Evolutionary conservation across 2,888 invertebrate genomes (phyloP).

Genomic region (Eilema depressum): DNA sequence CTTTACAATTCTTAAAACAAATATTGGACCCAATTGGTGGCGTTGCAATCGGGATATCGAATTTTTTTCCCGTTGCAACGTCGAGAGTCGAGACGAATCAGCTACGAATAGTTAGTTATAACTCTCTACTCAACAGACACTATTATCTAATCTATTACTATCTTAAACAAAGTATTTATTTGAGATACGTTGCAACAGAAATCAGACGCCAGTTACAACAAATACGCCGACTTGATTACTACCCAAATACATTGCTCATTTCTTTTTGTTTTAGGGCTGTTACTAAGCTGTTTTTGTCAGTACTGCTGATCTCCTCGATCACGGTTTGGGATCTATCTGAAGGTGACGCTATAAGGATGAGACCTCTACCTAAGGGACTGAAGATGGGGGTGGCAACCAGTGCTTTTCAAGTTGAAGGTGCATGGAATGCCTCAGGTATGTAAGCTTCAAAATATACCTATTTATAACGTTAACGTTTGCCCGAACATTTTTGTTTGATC

Average conservation of each 20-base stretch:
- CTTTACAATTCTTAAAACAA: no score
- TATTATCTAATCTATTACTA: background rate
- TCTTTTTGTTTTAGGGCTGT: constrained; percentile 3
- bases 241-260: background rate
- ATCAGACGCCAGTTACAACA: background rate
- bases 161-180: background rate
- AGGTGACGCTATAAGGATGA: constrained; percentile 44
- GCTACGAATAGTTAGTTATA: background rate
- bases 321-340: background rate
- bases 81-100: background rate
- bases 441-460: background rate
- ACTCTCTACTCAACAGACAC: background rate
- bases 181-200: no score
- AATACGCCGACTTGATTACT: background rate
- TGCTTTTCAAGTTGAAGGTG: constrained; percentile 71
- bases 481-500: no score
- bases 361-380: constrained; percentile 59
- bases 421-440: constrained; percentile 65
- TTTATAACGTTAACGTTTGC: no score
- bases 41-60: no score
- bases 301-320: background rate
- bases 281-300: background rate
- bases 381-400: constrained; percentile 69
- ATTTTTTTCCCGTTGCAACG: background rate
- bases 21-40: no score